Conservation (phyloP, 2,888 invertebrate genomes). For the Dicyrtomina minuta region DNA sequence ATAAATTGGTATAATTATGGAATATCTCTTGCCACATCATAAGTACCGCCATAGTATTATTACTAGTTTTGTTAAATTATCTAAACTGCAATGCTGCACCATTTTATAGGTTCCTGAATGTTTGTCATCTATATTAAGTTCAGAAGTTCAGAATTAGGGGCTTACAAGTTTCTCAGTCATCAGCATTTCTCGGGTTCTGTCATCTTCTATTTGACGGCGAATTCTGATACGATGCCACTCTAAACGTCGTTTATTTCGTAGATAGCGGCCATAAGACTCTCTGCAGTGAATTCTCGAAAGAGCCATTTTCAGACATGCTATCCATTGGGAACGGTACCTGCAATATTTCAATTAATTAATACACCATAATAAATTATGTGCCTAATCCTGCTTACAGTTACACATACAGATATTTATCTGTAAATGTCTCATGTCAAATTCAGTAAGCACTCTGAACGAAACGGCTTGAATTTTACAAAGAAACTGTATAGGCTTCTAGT, state of each 20-base stretch:
- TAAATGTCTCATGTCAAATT: no score
- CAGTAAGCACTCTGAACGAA: no score
- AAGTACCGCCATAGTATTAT: no score
- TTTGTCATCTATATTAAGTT: neutral
- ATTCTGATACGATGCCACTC: slow-evolving; percentile 59
- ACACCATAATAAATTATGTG: neutral
- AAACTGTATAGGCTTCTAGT: no score
- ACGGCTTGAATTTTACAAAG: no score
- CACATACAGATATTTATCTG: no score
- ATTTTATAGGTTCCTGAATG: no score
- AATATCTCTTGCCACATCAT: no score
- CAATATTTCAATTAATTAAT: slow-evolving; percentile 33
- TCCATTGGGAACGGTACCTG: slow-evolving; percentile 73
- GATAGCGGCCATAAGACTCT: slow-evolving; percentile 70
- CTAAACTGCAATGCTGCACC: no score
- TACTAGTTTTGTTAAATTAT: no score
- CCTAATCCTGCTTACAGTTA: neutral
- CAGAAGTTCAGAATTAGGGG: neutral
- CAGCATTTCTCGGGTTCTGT: slow-evolving; percentile 62
- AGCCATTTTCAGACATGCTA: slow-evolving; percentile 72
- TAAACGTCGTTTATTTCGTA: slow-evolving; percentile 61
- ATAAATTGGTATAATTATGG: no score
- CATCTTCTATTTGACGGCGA: slow-evolving; percentile 60
- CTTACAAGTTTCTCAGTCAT: slow-evolving; percentile 67
- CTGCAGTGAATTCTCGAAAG: slow-evolving; percentile 69